These are phyloP conservation scores for Microcebus ravelobensis DNA, from an alignment of 2,113 vertebrate genomes.

Conservation along the genomic window DNA sequence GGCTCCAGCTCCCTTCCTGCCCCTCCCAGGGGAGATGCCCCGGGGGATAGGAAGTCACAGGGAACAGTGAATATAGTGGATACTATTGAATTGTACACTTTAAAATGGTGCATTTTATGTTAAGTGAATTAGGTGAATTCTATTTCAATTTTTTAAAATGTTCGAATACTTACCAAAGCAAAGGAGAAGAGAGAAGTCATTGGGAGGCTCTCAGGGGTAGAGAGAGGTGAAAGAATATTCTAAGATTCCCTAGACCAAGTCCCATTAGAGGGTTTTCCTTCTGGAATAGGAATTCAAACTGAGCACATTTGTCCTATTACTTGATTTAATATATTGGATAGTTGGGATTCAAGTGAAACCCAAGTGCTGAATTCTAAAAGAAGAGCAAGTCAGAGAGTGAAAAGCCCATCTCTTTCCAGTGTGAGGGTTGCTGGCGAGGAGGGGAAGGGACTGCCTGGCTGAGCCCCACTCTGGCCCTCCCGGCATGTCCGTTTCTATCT, in stretches of 20 bases:
- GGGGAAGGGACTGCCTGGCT: not conserved
- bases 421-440: fast-evolving
- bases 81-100: not conserved
- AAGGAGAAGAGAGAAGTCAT: not conserved
- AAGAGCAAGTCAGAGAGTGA: not conserved
- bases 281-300: not conserved
- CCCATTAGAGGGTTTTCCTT: not conserved
- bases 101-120: not conserved
- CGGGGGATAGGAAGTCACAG: not conserved
- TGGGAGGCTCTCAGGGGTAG: not conserved
- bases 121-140: not conserved
- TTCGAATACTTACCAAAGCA: not conserved
- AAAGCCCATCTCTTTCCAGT: not conserved
- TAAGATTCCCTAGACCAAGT: not conserved
- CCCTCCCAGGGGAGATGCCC: not conserved
- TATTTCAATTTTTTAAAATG: not conserved
- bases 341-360: not conserved
- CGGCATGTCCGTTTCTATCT: not conserved
- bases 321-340: not conserved
- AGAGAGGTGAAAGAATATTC: not conserved
- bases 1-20: not conserved
- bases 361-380: not conserved
- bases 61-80: not conserved
- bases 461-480: too few relatives aligned
- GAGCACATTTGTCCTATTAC: not conserved